Conservation (phyloP, 2,888 invertebrate genomes). For the Mactromeris polynyma region DNA sequence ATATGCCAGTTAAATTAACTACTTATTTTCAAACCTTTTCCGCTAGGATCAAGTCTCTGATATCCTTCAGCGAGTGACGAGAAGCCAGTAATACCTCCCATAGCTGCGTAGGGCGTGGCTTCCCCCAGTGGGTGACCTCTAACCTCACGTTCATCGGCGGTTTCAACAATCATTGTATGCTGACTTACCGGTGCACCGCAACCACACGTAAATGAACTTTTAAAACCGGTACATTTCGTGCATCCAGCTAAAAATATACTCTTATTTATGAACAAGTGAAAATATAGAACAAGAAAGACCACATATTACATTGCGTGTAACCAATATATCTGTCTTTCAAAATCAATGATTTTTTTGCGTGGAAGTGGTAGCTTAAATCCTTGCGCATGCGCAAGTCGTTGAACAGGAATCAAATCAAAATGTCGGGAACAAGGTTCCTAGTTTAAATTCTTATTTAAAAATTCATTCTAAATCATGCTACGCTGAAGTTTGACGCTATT, state of each 20-base stretch:
- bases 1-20: no score
- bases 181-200: conserved; percentile 84
- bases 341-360: no score
- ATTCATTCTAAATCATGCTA: no score
- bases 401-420: no score
- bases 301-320: no score
- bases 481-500: no score
- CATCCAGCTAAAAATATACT: conserved; percentile 80
- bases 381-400: no score
- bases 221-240: conserved; percentile 84
- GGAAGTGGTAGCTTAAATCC: no score
- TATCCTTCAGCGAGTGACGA: conserved; percentile 87
- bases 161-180: conserved; percentile 86
- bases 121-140: conserved; percentile 87
- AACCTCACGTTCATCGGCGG: conserved; percentile 85
- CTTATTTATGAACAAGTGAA: background rate
- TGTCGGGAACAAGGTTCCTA: no score
- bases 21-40: conserved; percentile 86
- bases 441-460: no score
- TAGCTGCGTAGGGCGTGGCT: conserved; percentile 86
- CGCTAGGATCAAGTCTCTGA: conserved; percentile 87
- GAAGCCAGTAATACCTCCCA: conserved; percentile 88
- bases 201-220: conserved; percentile 86
- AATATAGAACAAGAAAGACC: background rate
- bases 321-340: no score